phyloP scores from a whole-genome alignment of 2,797 vertebrate genomes.

The Pseudochromis fuscus region DNA sequence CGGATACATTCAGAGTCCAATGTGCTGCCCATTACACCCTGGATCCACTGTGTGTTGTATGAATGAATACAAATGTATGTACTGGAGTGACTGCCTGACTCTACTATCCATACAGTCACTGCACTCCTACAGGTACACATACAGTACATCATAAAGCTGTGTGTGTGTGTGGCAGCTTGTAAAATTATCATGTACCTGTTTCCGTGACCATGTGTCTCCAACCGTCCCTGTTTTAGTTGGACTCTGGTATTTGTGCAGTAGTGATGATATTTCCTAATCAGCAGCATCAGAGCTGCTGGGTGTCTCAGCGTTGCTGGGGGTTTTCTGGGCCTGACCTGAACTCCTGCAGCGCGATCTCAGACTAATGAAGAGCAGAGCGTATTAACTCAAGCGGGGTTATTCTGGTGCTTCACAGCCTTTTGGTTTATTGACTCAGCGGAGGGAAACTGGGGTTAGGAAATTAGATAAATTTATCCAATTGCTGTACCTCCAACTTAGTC shows the following conservation, averaged over 20 bases:
- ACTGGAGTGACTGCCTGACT: no score
- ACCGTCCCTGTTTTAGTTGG: constrained; percentile 29
- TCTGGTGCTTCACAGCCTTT: constrained; percentile 35
- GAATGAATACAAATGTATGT: no score
- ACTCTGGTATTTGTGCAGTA: constrained; percentile 3
- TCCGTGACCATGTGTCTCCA: not conserved
- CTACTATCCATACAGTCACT: no score
- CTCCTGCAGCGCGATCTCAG: constrained; percentile 29
- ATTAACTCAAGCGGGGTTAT: constrained; percentile 39
- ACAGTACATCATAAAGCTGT: no score
- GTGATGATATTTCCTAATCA: constrained; percentile 38
- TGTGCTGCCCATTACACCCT: no score
- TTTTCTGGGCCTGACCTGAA: constrained; percentile 37
- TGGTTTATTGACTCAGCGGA: constrained; percentile 59
- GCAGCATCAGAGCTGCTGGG: constrained; percentile 32
- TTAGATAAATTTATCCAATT: constrained; percentile 55
- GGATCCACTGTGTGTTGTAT: no score
- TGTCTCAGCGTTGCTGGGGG: constrained; percentile 22
- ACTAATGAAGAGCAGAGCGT: constrained; percentile 45
- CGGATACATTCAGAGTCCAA: no score
- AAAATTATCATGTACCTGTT: no score
- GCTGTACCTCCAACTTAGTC: constrained; percentile 21
- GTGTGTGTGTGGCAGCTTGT: no score
- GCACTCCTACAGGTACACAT: no score
- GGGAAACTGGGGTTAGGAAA: constrained; percentile 47